phyloP scores from a whole-genome alignment of 2,113 vertebrate species.

The Todiramphus saurophagus region DNA sequence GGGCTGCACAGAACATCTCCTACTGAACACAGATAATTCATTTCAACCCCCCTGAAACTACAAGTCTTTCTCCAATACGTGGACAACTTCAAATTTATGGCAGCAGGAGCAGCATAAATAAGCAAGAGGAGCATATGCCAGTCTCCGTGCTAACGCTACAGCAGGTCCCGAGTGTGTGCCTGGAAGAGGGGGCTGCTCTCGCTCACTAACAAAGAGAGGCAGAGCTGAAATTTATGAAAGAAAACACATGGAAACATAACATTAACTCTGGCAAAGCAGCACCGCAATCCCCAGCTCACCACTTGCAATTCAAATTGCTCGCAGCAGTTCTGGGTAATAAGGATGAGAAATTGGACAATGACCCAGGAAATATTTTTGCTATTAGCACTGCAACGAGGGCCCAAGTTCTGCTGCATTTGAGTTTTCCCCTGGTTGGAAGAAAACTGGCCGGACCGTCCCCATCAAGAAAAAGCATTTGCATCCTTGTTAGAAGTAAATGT shows the following conservation, averaged over 20 bases:
- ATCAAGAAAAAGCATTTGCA: neutral
- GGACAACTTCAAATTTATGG: neutral
- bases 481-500: neutral
- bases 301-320: constrained; percentile 1
- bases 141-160: neutral
- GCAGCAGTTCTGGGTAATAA: neutral
- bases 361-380: constrained; percentile 48
- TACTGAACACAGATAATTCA: neutral
- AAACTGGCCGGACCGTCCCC: neutral
- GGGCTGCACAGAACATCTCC: neutral
- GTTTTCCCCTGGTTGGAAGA: neutral
- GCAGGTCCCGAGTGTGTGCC: accelerated
- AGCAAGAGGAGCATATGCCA: neutral
- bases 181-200: neutral
- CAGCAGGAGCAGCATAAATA: neutral
- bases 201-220: neutral
- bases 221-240: constrained; percentile 42
- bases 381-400: neutral
- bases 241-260: constrained; percentile 44
- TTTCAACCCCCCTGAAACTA: neutral
- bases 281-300: neutral
- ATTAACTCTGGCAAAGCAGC: constrained; percentile 29
- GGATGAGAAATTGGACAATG: constrained; percentile 30
- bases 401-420: neutral
- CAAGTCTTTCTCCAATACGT: neutral